phyloP scores from a whole-genome alignment of 2,113 vertebrate genomes.

The Mustela nigripes region DNA sequence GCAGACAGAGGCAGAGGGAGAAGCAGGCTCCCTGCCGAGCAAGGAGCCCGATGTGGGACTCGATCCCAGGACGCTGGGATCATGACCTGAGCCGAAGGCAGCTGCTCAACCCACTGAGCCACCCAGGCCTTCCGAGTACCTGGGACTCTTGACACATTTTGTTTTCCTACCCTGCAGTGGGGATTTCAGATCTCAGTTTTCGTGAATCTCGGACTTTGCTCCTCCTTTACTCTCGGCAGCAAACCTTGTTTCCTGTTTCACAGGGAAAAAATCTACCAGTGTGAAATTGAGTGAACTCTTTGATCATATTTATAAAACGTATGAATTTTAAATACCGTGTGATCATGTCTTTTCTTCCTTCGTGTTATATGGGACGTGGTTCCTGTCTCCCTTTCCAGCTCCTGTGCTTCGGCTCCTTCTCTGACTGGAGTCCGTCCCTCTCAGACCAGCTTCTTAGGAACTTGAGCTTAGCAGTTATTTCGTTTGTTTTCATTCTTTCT shows the following conservation, averaged over 20 bases:
- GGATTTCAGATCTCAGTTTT: slow-evolving; percentile 21
- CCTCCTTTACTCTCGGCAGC: not conserved
- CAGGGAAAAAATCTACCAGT: not conserved
- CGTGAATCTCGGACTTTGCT: not conserved
- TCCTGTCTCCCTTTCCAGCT: not conserved
- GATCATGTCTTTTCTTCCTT: not conserved
- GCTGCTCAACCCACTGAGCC: no score
- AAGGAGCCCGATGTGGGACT: no score
- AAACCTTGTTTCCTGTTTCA: slow-evolving; percentile 31
- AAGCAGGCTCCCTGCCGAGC: no score
- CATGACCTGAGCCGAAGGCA: no score
- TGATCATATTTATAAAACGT: slow-evolving; percentile 24
- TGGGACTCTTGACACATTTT: not conserved
- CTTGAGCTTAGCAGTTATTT: not conserved
- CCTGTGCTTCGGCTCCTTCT: not conserved
- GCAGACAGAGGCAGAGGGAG: no score
- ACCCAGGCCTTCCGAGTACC: not conserved
- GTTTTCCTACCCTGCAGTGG: not conserved
- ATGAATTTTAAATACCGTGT: not conserved
- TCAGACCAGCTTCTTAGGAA: not conserved
- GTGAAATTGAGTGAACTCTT: slow-evolving; percentile 15
- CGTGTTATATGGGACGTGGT: not conserved
- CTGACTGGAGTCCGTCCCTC: no score
- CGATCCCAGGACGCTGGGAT: no score
- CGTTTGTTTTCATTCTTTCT: slow-evolving; percentile 32